These are phyloP conservation scores for Fragum sueziense DNA, from an alignment of 2,888 invertebrate genomes.

Conservation along the genomic window DNA sequence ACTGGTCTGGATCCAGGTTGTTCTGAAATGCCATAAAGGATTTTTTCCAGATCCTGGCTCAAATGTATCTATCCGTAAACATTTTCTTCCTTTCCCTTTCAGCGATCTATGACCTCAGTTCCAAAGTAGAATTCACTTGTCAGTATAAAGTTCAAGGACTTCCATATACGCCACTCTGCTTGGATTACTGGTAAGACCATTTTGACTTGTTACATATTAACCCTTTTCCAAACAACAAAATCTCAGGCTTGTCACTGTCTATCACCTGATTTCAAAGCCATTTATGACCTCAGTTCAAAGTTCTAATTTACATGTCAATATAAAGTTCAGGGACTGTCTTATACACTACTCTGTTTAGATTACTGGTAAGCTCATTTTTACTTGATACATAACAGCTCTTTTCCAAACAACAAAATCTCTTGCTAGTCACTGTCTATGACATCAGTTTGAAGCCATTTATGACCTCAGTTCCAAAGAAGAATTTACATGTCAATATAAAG, in stretches of 20 bases:
- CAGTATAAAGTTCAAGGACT: slow-evolving; percentile 81
- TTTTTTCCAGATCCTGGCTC: too few relatives aligned
- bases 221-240: too few relatives aligned
- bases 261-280: slow-evolving; percentile 66
- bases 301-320: slow-evolving; percentile 82
- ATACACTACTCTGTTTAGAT: slow-evolving; percentile 80
- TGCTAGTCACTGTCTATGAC: background rate
- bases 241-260: background rate
- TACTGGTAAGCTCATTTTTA: slow-evolving; percentile 82
- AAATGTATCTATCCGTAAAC: too few relatives aligned
- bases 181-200: slow-evolving; percentile 81
- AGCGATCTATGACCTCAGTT: slow-evolving; percentile 82
- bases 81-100: slow-evolving; percentile 14
- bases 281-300: slow-evolving; percentile 82
- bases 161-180: slow-evolving; percentile 77
- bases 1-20: too few relatives aligned
- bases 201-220: too few relatives aligned
- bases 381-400: too few relatives aligned
- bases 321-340: slow-evolving; percentile 78
- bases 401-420: too few relatives aligned
- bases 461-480: slow-evolving; percentile 82
- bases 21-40: too few relatives aligned
- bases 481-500: slow-evolving; percentile 81
- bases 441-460: slow-evolving; percentile 77
- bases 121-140: slow-evolving; percentile 81